A percentile compares a stretch with the other conserved stretches of the same genome.
Evolutionary conservation across 2,113 vertebrate genomes (phyloP).

Genomic region (Hemiscyllium ocellatum): DNA sequence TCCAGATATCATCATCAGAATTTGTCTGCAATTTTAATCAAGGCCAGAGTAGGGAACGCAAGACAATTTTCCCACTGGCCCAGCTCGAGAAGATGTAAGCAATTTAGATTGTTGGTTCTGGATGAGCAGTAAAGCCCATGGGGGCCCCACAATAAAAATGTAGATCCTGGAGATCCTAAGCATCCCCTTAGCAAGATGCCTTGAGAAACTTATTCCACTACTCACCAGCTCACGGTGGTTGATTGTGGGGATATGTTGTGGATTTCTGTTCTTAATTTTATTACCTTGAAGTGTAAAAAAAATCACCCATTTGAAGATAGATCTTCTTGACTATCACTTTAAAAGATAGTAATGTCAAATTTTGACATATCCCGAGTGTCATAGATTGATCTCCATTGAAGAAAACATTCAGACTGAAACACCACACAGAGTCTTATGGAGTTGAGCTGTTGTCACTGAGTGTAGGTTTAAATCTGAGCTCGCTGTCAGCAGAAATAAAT

Average conservation of each 20-base stretch:
- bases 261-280: neutral
- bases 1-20: neutral
- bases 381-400: neutral
- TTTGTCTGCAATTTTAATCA: neutral
- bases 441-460: slow-evolving; percentile 15
- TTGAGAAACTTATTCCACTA: neutral
- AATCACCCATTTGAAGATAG: neutral
- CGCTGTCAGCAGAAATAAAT: neutral
- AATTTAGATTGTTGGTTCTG: neutral
- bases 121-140: neutral
- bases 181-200: neutral
- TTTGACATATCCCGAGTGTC: neutral
- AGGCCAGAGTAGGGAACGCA: neutral
- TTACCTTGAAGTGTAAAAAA: neutral
- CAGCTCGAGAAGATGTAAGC: neutral
- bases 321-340: neutral
- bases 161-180: neutral
- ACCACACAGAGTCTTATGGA: neutral
- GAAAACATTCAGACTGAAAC: neutral
- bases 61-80: neutral
- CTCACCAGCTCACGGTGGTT: neutral
- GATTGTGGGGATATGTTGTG: neutral
- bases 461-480: slow-evolving; percentile 16
- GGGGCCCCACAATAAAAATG: neutral
- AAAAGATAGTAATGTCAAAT: neutral